Percentiles rank a stretch among this genome's conserved stretches.
Conservation (phyloP, 2,797 vertebrate genomes). For the Xerus rutilus region DNA sequence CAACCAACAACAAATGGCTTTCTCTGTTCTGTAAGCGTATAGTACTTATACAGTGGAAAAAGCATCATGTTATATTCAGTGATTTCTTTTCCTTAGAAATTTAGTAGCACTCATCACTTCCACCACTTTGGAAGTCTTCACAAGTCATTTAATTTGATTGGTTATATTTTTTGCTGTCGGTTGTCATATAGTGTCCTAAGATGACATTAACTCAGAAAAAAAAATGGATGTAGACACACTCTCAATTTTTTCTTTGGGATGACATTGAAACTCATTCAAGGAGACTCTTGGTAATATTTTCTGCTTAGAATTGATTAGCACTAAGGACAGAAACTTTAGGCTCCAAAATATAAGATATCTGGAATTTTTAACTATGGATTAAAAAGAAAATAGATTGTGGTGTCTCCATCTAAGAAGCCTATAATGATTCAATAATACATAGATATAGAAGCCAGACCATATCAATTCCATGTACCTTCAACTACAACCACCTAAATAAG, state of each 20-base stretch:
- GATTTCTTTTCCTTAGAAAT: conserved; percentile 22
- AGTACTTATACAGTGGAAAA: conserved; percentile 10
- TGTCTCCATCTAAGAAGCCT: background rate
- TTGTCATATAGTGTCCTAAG: background rate
- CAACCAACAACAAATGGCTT: conserved; percentile 72
- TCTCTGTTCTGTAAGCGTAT: background rate
- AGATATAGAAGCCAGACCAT: background rate
- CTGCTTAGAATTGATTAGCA: background rate
- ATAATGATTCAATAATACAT: background rate
- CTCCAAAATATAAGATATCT: background rate
- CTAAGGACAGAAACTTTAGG: background rate
- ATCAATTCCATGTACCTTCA: background rate
- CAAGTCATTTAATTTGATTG: background rate
- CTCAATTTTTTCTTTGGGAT: background rate
- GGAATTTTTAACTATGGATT: background rate
- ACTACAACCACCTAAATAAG: background rate
- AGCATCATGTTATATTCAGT: background rate
- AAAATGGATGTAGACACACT: background rate
- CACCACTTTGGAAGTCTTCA: background rate
- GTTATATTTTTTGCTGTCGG: background rate
- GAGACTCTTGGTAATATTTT: background rate
- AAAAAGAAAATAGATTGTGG: background rate
- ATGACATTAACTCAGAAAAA: background rate
- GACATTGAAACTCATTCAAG: background rate
- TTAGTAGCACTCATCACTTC: background rate